A percentile compares a stretch with the other conserved stretches of the same genome.
phyloP scores from a whole-genome alignment of 2,113 vertebrate genomes.

The Lagopus leucura region DNA sequence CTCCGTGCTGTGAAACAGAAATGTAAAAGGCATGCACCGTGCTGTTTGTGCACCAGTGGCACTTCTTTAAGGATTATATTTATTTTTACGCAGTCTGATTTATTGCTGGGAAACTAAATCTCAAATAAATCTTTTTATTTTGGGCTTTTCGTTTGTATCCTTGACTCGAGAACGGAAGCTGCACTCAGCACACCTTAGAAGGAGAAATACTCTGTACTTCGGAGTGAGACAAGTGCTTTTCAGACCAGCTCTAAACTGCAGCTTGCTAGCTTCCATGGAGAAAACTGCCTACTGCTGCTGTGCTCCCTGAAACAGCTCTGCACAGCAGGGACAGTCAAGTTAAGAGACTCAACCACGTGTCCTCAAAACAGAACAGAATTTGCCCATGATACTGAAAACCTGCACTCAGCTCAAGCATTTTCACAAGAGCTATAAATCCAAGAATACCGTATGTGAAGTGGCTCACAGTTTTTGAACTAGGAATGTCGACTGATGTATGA shows the following conservation, averaged over 20 bases:
- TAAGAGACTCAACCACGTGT: not conserved
- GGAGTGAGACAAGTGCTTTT: no score
- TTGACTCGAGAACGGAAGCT: not conserved
- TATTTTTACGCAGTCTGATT: not conserved
- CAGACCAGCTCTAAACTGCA: no score
- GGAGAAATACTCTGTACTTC: no score
- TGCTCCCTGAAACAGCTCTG: not conserved
- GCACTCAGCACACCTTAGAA: not conserved
- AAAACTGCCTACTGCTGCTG: not conserved
- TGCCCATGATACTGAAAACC: not conserved
- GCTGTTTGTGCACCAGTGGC: no score
- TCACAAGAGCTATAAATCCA: not conserved
- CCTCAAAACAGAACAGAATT: not conserved
- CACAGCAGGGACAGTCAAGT: not conserved
- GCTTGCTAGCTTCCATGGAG: no score
- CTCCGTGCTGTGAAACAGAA: not conserved
- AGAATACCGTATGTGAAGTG: not conserved
- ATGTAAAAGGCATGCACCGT: not conserved
- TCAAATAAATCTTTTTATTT: not conserved
- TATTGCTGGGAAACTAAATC: not conserved
- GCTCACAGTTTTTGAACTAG: not conserved
- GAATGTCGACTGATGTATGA: not conserved
- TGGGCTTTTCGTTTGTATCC: not conserved
- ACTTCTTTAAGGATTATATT: not conserved
- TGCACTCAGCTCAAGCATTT: not conserved